Evolutionary conservation across 1,140 invertebrate species (phyloP).

Genomic region (Hycleus cichorii): DNA sequence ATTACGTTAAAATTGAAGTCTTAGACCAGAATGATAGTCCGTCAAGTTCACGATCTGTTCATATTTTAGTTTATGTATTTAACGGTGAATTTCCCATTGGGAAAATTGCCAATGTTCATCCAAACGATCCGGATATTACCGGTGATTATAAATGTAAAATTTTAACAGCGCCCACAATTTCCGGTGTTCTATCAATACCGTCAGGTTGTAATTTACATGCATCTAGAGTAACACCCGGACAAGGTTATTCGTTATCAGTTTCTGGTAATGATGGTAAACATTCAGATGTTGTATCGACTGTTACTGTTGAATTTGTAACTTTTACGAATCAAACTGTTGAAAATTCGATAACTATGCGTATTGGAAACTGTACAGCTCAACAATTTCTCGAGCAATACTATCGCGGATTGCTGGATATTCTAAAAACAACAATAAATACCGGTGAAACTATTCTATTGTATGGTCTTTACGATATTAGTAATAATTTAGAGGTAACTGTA

Average conservation of each 20-base stretch:
- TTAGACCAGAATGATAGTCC: slow-evolving; percentile 89
- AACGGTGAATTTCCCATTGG: slow-evolving; percentile 64
- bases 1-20: slow-evolving; percentile 67
- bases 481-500: slow-evolving; percentile 61
- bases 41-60: slow-evolving; percentile 72
- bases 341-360: slow-evolving; percentile 70
- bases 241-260: slow-evolving; percentile 67
- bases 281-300: slow-evolving; percentile 72
- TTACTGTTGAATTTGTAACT: slow-evolving; percentile 70
- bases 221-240: slow-evolving; percentile 56
- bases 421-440: slow-evolving; percentile 56
- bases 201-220: slow-evolving; percentile 72
- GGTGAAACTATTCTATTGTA: slow-evolving; percentile 62
- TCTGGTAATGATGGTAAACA: slow-evolving; percentile 86
- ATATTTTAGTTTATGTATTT: slow-evolving; percentile 72
- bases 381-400: slow-evolving; percentile 71
- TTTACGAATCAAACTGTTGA: slow-evolving; percentile 77
- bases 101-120: slow-evolving; percentile 83
- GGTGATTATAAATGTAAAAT: slow-evolving; percentile 85
- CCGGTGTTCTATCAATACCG: slow-evolving; percentile 63
- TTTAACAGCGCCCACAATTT: slow-evolving; percentile 46
- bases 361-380: slow-evolving; percentile 63
- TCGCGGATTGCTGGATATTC: slow-evolving; percentile 59
- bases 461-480: slow-evolving; percentile 57
- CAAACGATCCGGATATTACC: slow-evolving; percentile 79